Conservation (phyloP, 2,888 invertebrate species). For the Latrodectus elegans region DNA sequence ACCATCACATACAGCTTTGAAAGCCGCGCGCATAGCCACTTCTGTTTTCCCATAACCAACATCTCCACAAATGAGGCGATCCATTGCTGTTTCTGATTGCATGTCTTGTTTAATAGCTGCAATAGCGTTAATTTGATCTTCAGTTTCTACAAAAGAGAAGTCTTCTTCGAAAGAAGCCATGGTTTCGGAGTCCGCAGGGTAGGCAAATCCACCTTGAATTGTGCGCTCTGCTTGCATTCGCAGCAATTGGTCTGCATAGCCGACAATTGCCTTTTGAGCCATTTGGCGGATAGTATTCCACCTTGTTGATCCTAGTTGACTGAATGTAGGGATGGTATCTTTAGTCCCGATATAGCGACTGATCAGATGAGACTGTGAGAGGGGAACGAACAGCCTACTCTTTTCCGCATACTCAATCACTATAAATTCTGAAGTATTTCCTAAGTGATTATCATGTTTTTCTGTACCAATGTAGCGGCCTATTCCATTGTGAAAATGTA, state of each 20-base stretch:
- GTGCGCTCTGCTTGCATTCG: constrained; percentile 7
- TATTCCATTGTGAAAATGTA: no score
- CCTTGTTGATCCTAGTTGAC: neutral
- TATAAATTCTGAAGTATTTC: no score
- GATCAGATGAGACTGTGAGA: neutral
- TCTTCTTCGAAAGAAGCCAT: constrained; percentile 5
- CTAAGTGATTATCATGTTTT: no score
- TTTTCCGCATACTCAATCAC: no score
- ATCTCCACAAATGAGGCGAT: no score
- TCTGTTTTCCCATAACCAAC: no score
- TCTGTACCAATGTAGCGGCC: no score
- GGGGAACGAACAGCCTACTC: no score
- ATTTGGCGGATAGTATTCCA: neutral
- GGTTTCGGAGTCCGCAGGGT: constrained; percentile 1
- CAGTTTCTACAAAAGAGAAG: constrained; percentile 7
- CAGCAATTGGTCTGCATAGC: constrained; percentile 4
- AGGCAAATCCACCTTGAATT: constrained; percentile 7
- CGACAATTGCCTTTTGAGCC: constrained; percentile 2
- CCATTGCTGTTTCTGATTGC: no score
- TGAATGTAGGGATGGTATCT: neutral
- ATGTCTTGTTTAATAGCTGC: neutral
- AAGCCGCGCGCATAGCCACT: no score
- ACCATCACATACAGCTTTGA: no score
- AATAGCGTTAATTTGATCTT: constrained; percentile 9
- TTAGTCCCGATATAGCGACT: neutral